Percentiles rank a stretch among this genome's conserved stretches.
These are phyloP conservation scores for Phrynosoma platyrhinos DNA, from an alignment of 2,113 vertebrate genomes.

Conservation along the genomic window DNA sequence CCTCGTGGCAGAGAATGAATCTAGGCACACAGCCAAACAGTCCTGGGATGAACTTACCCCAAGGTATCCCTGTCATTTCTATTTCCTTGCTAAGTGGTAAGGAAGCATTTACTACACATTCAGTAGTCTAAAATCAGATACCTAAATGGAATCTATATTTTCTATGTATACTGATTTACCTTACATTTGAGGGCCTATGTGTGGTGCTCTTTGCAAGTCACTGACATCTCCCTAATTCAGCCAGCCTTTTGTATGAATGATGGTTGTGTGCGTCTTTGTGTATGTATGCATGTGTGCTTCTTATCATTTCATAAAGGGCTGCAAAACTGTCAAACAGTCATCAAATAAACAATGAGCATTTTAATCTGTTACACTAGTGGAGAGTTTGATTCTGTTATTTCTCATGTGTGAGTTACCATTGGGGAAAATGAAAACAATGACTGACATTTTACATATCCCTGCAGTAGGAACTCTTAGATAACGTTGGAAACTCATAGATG, in stretches of 20 bases:
- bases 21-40: not conserved
- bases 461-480: slow-evolving; percentile 26
- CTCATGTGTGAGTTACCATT: slow-evolving; percentile 57
- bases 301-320: slow-evolving; percentile 31
- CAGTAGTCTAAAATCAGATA: not conserved
- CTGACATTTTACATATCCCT: slow-evolving; percentile 44
- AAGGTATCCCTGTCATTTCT: not conserved
- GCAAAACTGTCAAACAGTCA: slow-evolving; percentile 43
- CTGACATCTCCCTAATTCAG: slow-evolving; percentile 6
- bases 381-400: slow-evolving; percentile 60
- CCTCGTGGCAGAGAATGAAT: not conserved
- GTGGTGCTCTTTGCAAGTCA: not conserved
- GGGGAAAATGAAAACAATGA: slow-evolving; percentile 41
- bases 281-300: slow-evolving; percentile 7
- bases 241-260: not conserved
- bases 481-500: slow-evolving; percentile 22
- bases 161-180: too few species aligned
- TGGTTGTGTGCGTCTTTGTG: not conserved
- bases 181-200: not conserved
- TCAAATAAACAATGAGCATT: slow-evolving; percentile 33
- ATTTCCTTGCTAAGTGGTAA: not conserved
- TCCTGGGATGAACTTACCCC: not conserved
- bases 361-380: slow-evolving; percentile 41
- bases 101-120: not conserved
- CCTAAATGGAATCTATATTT: not conserved